A percentile compares a stretch with the other conserved stretches of the same genome.
These are phyloP conservation scores for Pygoscelis antarcticus DNA, from an alignment of 2,113 vertebrate species.

Conservation along the genomic window DNA sequence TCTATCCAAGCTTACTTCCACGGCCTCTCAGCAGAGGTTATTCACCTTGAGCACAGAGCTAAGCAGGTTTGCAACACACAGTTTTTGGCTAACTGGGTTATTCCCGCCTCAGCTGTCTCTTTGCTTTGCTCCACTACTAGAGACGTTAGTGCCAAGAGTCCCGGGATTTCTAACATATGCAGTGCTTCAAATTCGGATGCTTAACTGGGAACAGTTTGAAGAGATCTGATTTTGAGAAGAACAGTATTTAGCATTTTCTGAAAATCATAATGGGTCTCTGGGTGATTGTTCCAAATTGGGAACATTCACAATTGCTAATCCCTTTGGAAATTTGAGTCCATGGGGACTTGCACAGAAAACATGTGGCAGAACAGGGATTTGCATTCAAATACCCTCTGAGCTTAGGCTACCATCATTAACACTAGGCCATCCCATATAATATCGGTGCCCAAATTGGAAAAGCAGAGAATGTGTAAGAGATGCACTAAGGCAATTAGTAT, in stretches of 20 bases:
- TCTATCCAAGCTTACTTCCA: too few relatives aligned
- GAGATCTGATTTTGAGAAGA: not conserved
- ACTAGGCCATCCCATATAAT: not conserved
- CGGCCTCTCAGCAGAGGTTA: not conserved
- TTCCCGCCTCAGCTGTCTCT: not conserved
- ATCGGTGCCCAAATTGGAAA: not conserved
- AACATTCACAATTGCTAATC: not conserved
- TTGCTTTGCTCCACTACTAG: not conserved
- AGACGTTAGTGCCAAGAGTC: not conserved
- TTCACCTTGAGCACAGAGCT: not conserved
- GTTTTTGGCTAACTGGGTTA: not conserved
- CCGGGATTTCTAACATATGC: not conserved
- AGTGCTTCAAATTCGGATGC: not conserved
- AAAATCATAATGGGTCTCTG: not conserved
- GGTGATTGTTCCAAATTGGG: not conserved
- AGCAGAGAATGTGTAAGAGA: not conserved
- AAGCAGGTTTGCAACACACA: not conserved
- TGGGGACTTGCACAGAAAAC: not conserved
- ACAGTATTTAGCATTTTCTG: not conserved
- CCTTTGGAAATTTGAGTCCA: not conserved
- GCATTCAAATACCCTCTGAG: not conserved
- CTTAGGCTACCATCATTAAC: fast-evolving
- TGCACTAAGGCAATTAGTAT: not conserved
- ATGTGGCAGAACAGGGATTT: not conserved
- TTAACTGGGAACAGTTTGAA: not conserved